These are phyloP conservation scores for Chaetodon trifascialis DNA, from an alignment of 2,113 vertebrate species.

Conservation along the genomic window DNA sequence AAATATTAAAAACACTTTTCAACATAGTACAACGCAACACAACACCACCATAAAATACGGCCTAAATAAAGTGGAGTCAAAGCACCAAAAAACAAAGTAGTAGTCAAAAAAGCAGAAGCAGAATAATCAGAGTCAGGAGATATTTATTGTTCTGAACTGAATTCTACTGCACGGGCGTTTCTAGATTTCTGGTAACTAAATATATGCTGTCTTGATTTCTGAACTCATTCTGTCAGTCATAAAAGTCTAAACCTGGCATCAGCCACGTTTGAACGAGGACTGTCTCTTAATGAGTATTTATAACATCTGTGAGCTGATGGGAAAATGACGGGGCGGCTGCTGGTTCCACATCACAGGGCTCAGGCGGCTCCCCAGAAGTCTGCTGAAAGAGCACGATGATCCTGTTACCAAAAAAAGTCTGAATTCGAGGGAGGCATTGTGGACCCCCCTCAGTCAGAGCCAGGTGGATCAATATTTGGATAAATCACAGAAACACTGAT, in stretches of 20 bases:
- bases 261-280: not conserved
- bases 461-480: not conserved
- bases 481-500: not conserved
- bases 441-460: too few relatives aligned
- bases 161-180: not conserved
- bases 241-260: not conserved
- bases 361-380: not conserved
- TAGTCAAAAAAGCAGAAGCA: not conserved
- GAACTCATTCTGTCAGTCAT: not conserved
- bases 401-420: not conserved
- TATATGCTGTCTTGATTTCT: not conserved
- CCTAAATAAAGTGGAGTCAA: not conserved
- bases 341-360: conserved; percentile 17
- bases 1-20: not conserved
- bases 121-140: not conserved
- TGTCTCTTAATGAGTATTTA: conserved; percentile 34
- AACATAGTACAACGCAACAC: not conserved
- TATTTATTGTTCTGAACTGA: not conserved
- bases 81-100: not conserved
- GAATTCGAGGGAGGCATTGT: not conserved
- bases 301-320: conserved; percentile 25
- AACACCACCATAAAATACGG: not conserved
- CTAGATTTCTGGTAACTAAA: not conserved
- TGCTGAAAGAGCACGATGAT: not conserved
- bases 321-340: conserved; percentile 14